Evolutionary conservation across 2,888 invertebrate genomes (phyloP).

Genomic region (Criorhina ranunculi): DNA sequence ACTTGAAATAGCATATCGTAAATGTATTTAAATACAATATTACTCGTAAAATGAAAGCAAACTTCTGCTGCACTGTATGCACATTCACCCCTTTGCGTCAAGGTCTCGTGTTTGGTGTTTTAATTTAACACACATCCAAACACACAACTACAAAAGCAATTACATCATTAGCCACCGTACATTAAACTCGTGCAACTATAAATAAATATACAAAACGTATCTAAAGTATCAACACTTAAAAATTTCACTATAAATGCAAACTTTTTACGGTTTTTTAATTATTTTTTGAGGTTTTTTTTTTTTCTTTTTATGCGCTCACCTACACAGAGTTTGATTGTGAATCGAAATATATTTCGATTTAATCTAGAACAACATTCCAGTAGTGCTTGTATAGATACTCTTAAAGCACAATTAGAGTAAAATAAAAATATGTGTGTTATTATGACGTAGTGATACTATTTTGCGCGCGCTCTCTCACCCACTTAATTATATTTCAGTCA

Average conservation of each 20-base stretch:
- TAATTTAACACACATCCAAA: not conserved
- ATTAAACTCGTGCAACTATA: slow-evolving; percentile 57
- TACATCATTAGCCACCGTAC: slow-evolving; percentile 34
- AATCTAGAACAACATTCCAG: slow-evolving; percentile 43
- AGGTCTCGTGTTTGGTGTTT: slow-evolving; percentile 41
- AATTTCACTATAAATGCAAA: slow-evolving; percentile 31
- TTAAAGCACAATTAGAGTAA: slow-evolving; percentile 13
- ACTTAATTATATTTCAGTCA: slow-evolving; percentile 55
- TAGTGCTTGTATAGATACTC: not conserved
- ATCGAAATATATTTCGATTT: slow-evolving; percentile 21
- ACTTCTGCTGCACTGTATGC: slow-evolving; percentile 25
- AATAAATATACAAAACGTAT: slow-evolving; percentile 41
- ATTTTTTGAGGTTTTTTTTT: not conserved
- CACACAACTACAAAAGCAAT: slow-evolving; percentile 8
- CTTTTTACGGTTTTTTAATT: not conserved
- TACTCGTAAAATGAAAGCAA: slow-evolving; percentile 40
- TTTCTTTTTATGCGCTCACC: slow-evolving; percentile 7
- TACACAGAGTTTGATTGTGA: not conserved
- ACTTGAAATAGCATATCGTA: not conserved
- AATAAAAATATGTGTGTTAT: slow-evolving; percentile 9
- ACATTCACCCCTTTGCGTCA: slow-evolving; percentile 57
- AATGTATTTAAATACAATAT: slow-evolving; percentile 4
- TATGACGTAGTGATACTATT: slow-evolving; percentile 46
- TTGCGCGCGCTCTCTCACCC: slow-evolving; percentile 35
- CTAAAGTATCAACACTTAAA: slow-evolving; percentile 13